Evolutionary conservation across 92 coral and sea anemone species (phyloP), one percentile per base, ranked within the genome.

Genomic region (Paragorgia papillata): DNA sequence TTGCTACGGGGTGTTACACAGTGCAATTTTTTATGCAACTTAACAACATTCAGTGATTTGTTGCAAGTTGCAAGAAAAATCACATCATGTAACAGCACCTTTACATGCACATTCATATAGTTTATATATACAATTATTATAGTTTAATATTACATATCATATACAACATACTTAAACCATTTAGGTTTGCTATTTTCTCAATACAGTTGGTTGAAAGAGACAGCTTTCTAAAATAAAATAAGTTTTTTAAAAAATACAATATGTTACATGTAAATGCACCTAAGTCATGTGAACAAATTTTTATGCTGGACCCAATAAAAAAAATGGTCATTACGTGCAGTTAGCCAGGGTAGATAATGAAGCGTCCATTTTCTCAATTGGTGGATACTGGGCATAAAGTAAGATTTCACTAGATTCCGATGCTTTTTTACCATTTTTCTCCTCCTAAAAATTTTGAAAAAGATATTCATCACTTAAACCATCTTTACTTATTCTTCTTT

Each of bases 341-440:
- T 63, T 64, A 13, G 95, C 41, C 29, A 94, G 79, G 12, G 97
- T 94, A 14, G 98, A 94, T 66, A 94, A 82, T 10, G 98, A 94
- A 1, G 98, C 98, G 79, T 95, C 99, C 99, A 95, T 95, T 66
- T 95, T 95, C 62, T 95, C 99, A 63, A 95, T 84, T 34, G 99
- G 99, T 17, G 99, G 99, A 63, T 87, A 90, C 59, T 95, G 99
- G 21, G 99, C 99, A 80, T 84, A 90, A 14, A 95, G 77, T 57
- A 91, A 86, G 50, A 95, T 85, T 77, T 89, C 97, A 54, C 50
- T 50, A 2, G 97, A 65, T 59, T 95, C 99, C 12, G 90, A 70
- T 27, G 97, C 99, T 84, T 95, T 95, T 78, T 66, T 62, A 2
- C 84, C 97, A 77, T 85, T 84, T 24, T 89, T 91, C 69, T 87